phyloP scores from a whole-genome alignment of 2,113 vertebrate species.

The Syrrhaptes paradoxus region DNA sequence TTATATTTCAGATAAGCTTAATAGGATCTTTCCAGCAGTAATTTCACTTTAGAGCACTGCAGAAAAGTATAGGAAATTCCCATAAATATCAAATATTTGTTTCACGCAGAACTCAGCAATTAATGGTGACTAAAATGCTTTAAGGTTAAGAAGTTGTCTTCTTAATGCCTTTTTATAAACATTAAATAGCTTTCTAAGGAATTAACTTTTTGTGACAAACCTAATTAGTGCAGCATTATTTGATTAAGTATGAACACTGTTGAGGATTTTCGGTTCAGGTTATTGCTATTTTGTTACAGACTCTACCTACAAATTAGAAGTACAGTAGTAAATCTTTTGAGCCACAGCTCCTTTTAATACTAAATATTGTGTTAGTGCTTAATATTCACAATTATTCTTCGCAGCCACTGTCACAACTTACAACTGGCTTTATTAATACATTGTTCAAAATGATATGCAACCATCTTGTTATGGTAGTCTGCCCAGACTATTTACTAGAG shows the following conservation, averaged over 20 bases:
- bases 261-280: slow-evolving; percentile 44
- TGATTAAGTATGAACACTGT: slow-evolving; percentile 25
- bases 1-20: background rate
- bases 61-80: background rate
- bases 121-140: background rate
- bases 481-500: background rate
- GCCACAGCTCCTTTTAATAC: background rate
- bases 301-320: slow-evolving; percentile 37
- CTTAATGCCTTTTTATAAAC: background rate
- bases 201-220: slow-evolving; percentile 38
- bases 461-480: background rate
- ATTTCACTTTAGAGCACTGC: background rate
- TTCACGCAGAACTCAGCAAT: background rate
- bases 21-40: background rate
- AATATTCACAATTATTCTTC: slow-evolving; percentile 37
- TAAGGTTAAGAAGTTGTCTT: background rate
- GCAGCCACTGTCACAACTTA: slow-evolving; percentile 12
- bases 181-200: background rate
- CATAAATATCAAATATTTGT: background rate
- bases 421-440: background rate
- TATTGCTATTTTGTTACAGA: slow-evolving; percentile 47
- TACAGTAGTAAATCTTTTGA: slow-evolving; percentile 9
- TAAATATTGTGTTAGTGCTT: background rate
- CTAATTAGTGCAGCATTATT: slow-evolving; percentile 53
- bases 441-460: background rate